phyloP scores from a whole-genome alignment of 2,888 invertebrate genomes.

The Tanaodytes sp. region DNA sequence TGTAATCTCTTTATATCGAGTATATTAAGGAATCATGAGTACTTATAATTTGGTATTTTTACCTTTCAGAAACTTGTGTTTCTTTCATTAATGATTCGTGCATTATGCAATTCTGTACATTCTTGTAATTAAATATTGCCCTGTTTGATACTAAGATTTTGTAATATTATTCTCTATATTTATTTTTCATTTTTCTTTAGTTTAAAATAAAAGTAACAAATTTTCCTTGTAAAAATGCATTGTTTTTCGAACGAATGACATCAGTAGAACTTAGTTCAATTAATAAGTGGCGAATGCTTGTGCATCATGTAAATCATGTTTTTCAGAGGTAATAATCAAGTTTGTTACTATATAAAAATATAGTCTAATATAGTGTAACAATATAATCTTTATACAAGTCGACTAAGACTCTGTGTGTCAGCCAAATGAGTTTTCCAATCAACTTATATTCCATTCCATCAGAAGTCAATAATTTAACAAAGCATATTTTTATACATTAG shows the following conservation, averaged over 20 bases:
- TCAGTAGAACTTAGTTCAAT: constrained; percentile 17
- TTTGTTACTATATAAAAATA: no score
- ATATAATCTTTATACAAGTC: no score
- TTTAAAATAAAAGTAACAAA: background rate
- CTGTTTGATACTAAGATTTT: background rate
- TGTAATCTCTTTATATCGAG: no score
- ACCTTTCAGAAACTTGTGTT: background rate
- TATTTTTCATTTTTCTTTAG: background rate
- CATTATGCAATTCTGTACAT: constrained; percentile 28
- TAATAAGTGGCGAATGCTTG: no score
- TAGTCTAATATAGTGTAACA: no score
- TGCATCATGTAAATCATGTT: background rate
- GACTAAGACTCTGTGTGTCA: background rate
- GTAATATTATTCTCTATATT: constrained; percentile 1
- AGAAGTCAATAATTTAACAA: background rate
- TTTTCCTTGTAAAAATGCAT: constrained; percentile 23
- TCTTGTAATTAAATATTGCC: constrained; percentile 26
- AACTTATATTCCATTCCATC: background rate
- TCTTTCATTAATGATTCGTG: constrained; percentile 12
- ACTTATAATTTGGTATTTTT: constrained; percentile 7
- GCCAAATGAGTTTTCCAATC: background rate
- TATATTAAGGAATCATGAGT: background rate
- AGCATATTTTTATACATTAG: background rate
- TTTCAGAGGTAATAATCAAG: no score
- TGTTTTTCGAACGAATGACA: constrained; percentile 38